Evolutionary conservation across 2,797 vertebrate genomes (phyloP).

Genomic region (Austrolebias charrua): DNA sequence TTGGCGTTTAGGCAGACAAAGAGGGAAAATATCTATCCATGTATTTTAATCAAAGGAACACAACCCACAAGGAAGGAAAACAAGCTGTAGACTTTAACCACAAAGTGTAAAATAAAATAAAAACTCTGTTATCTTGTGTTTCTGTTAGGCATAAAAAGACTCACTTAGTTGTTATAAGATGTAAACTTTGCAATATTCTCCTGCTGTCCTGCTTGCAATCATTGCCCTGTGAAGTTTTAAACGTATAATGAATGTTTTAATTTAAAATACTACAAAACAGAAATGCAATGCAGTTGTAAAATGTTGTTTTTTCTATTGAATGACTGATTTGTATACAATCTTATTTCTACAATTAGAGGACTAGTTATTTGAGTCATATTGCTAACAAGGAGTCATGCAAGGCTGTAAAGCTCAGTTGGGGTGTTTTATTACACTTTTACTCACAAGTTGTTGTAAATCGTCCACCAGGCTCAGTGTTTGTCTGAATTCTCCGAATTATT

Average conservation of each 20-base stretch:
- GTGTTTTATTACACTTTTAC: conserved; percentile 28
- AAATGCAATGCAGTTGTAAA: too few relatives aligned
- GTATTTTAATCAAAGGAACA: too few relatives aligned
- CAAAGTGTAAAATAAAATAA: too few relatives aligned
- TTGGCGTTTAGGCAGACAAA: conserved; percentile 8
- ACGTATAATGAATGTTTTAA: conserved; percentile 8
- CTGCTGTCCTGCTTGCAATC: not conserved
- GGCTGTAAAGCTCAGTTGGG: conserved; percentile 20
- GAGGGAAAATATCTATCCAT: conserved; percentile 6
- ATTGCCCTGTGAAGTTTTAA: conserved; percentile 9
- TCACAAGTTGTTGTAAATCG: too few relatives aligned
- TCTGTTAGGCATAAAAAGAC: conserved; percentile 1
- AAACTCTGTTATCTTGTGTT: too few relatives aligned
- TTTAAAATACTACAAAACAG: not conserved
- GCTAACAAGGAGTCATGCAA: conserved; percentile 12
- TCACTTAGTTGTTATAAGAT: conserved; percentile 3
- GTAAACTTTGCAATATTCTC: conserved; percentile 20
- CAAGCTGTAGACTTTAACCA: not conserved
- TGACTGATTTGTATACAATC: too few relatives aligned
- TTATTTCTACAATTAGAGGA: conserved; percentile 11
- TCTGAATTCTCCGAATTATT: too few relatives aligned
- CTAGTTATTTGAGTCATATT: conserved; percentile 9
- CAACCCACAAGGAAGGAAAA: conserved; percentile 3
- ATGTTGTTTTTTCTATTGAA: too few relatives aligned
- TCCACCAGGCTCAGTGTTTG: too few relatives aligned